Percentiles rank a stretch among this genome's conserved stretches.
These are phyloP conservation scores for Caenorhabditis tropicalis DNA, from an alignment of 1,140 invertebrate genomes.

Conservation along the genomic window DNA sequence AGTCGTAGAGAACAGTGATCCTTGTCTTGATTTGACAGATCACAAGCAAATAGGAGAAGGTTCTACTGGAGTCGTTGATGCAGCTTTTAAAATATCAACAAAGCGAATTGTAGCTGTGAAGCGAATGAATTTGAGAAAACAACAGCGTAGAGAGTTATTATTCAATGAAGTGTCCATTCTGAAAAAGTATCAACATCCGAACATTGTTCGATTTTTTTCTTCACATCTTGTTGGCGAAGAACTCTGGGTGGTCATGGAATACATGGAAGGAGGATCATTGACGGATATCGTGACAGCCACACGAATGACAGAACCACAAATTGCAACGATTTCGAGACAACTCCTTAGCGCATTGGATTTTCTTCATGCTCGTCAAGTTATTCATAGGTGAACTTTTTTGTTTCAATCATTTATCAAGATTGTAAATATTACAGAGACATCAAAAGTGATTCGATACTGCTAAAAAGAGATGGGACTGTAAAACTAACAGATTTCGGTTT, in stretches of 20 bases:
- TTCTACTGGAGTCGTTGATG: conserved; percentile 95
- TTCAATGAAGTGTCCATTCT: conserved; percentile 97
- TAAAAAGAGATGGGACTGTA: conserved; percentile 87
- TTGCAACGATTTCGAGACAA: conserved; percentile 94
- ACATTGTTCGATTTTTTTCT: conserved; percentile 98
- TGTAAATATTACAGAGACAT: conserved; percentile 78
- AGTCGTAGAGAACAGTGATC: conserved; percentile 94
- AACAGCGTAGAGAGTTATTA: conserved; percentile 92
- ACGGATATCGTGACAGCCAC: conserved; percentile 89
- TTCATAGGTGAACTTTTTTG: conserved; percentile 79
- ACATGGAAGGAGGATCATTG: no score
- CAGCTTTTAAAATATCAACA: conserved; percentile 49
- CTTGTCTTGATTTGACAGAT: conserved; percentile 86
- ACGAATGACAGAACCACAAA: conserved; percentile 95
- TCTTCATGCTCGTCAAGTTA: conserved; percentile 91
- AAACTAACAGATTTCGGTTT: conserved; percentile 99
- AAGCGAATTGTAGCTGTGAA: conserved; percentile 93
- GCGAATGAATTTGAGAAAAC: conserved; percentile 96
- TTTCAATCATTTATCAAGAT: background rate
- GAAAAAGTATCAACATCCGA: conserved; percentile 97
- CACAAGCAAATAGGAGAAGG: conserved; percentile 98
- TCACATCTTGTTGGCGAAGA: no score
- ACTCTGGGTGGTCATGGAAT: no score
- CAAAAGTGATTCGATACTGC: conserved; percentile 94
- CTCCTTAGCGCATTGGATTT: conserved; percentile 93